Evolutionary conservation across 2,797 vertebrate genomes (phyloP).

Genomic region (Betta splendens): DNA sequence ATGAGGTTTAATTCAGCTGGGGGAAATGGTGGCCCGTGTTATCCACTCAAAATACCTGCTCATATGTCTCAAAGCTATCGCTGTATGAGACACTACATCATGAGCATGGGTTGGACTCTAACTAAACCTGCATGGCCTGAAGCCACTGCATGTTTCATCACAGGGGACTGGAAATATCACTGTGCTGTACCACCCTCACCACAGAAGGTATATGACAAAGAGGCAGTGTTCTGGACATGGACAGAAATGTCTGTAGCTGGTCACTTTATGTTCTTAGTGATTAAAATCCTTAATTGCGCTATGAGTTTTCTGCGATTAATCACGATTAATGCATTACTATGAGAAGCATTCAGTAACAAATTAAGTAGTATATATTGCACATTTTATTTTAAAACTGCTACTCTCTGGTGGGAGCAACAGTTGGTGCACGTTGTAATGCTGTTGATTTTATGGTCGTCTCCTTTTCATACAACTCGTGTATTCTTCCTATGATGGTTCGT

Average conservation of each 20-base stretch:
- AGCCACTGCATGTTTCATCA: slow-evolving; percentile 74
- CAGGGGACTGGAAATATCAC: slow-evolving; percentile 71
- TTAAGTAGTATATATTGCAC: too few species aligned
- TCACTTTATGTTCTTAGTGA: slow-evolving; percentile 61
- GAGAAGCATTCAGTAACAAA: too few species aligned
- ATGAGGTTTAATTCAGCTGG: slow-evolving; percentile 61
- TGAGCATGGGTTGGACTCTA: slow-evolving; percentile 76
- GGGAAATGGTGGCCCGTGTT: slow-evolving; percentile 55
- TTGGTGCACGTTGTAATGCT: too few species aligned
- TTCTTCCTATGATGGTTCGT: too few species aligned
- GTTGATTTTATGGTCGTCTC: too few species aligned
- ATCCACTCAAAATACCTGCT: slow-evolving; percentile 73
- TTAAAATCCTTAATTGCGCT: too few species aligned
- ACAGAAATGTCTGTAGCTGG: slow-evolving; percentile 57
- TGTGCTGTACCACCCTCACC: slow-evolving; percentile 65
- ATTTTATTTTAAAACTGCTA: too few species aligned
- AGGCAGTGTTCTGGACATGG: slow-evolving; percentile 67
- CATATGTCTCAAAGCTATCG: slow-evolving; percentile 76
- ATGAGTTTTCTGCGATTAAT: too few species aligned
- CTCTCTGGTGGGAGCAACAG: too few species aligned
- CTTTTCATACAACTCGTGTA: too few species aligned
- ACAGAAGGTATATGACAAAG: slow-evolving; percentile 72
- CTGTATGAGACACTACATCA: slow-evolving; percentile 76
- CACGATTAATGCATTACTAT: too few species aligned
- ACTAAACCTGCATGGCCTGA: slow-evolving; percentile 76